phyloP scores from a whole-genome alignment of 1,140 invertebrate genomes.

The Frieseomelitta varia region DNA sequence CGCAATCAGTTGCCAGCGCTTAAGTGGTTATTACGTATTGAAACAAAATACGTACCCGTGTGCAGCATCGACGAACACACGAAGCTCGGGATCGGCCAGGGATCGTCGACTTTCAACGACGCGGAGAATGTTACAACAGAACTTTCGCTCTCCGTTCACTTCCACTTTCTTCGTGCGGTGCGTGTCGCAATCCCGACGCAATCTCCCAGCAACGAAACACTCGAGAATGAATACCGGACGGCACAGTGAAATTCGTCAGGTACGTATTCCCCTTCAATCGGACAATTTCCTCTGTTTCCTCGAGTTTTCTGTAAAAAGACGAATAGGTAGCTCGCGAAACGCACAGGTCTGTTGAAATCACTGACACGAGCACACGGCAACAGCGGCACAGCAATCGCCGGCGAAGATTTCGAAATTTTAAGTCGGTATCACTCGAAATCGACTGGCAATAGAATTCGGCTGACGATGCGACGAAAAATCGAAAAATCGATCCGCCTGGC shows the following conservation, averaged over 20 bases:
- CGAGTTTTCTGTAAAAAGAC: not conserved
- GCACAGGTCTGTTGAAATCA: not conserved
- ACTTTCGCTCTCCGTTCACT: slow-evolving; percentile 78
- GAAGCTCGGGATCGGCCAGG: not conserved
- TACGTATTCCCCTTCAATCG: not conserved
- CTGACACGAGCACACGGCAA: not conserved
- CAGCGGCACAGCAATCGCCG: not conserved
- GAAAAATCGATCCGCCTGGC: not conserved
- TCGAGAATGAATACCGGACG: no score
- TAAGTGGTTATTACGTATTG: no score
- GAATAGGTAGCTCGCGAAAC: not conserved
- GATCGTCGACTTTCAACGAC: slow-evolving; percentile 14
- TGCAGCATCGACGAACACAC: slow-evolving; percentile 15
- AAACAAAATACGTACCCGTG: slow-evolving; percentile 37
- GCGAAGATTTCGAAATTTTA: not conserved
- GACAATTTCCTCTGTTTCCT: no score
- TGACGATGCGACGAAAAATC: not conserved
- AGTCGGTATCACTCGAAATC: not conserved
- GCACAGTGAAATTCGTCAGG: not conserved
- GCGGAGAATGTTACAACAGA: slow-evolving; percentile 32
- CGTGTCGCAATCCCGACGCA: not conserved
- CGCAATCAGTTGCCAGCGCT: no score
- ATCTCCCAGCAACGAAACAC: not conserved
- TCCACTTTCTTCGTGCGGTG: slow-evolving; percentile 72
- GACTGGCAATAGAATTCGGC: not conserved